A percentile compares a stretch with the other conserved stretches of the same genome.
These are phyloP conservation scores for Plecturocebus donacophilus DNA, from an alignment of 2,113 vertebrate species.

Conservation along the genomic window DNA sequence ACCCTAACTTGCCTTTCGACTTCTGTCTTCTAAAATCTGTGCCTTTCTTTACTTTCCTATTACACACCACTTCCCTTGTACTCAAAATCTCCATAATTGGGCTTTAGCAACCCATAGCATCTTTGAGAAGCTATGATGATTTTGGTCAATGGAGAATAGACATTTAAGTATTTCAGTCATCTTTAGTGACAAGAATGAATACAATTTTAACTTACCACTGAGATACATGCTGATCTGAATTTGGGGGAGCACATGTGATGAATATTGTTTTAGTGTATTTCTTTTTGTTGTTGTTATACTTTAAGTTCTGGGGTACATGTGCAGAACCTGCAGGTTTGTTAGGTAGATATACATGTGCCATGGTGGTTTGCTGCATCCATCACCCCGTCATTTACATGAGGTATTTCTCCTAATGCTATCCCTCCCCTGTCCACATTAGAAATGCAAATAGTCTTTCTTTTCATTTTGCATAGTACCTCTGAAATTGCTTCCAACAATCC, in stretches of 20 bases:
- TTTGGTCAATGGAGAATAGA: not conserved
- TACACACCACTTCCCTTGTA: not conserved
- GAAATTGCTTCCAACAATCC: not conserved
- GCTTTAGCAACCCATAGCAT: not conserved
- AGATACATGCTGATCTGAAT: not conserved
- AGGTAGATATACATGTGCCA: too few relatives aligned
- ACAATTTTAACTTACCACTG: not conserved
- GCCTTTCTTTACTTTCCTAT: not conserved
- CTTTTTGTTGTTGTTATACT: not conserved
- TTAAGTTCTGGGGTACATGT: too few relatives aligned
- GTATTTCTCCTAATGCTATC: too few relatives aligned
- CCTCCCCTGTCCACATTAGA: not conserved
- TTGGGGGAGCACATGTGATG: not conserved
- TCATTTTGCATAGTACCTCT: not conserved
- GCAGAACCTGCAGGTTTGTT: too few relatives aligned
- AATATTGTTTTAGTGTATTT: not conserved
- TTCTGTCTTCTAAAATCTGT: not conserved
- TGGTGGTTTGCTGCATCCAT: too few relatives aligned
- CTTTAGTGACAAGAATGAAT: not conserved
- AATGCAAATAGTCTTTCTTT: conserved; percentile 15
- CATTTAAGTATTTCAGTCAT: not conserved
- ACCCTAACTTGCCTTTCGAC: not conserved
- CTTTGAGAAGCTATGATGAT: not conserved
- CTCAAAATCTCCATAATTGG: not conserved
- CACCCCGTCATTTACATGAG: too few relatives aligned